Conservation (phyloP, 2,797 vertebrate species). For the Setipinna tenuifilis region DNA sequence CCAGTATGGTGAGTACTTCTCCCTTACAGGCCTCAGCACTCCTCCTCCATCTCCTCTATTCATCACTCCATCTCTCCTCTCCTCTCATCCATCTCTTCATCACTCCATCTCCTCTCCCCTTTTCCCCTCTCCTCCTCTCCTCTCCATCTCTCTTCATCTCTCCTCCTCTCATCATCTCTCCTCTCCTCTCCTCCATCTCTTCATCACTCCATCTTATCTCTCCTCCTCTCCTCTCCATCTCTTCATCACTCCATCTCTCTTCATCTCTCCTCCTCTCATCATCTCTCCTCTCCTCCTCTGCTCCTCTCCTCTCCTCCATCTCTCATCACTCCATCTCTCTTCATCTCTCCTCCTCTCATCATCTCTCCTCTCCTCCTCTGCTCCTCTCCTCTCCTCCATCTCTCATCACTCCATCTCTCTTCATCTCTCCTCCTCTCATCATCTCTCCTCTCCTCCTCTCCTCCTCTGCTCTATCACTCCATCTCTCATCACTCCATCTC, state of each 20-base stretch:
- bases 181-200: no score
- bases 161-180: not conserved
- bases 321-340: no score
- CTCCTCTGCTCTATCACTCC: not conserved
- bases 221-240: not conserved
- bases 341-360: no score
- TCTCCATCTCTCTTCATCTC: not conserved
- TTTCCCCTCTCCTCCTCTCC: not conserved
- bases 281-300: no score
- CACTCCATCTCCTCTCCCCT: not conserved
- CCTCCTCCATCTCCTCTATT: slow-evolving; percentile 71
- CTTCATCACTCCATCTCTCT: not conserved
- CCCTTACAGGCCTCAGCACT: slow-evolving; percentile 69
- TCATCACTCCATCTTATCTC: not conserved
- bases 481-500: no score
- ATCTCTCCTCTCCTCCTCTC: not conserved
- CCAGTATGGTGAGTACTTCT: slow-evolving; percentile 96
- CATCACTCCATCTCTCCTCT: not conserved
- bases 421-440: not conserved
- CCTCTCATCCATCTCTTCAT: not conserved
- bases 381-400: no score
- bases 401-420: not conserved
- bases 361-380: no score
- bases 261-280: not conserved
- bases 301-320: no score